A percentile compares a stretch with the other conserved stretches of the same genome.
These are phyloP conservation scores for Lingula anatina DNA, from an alignment of 2,888 invertebrate genomes.

Conservation along the genomic window DNA sequence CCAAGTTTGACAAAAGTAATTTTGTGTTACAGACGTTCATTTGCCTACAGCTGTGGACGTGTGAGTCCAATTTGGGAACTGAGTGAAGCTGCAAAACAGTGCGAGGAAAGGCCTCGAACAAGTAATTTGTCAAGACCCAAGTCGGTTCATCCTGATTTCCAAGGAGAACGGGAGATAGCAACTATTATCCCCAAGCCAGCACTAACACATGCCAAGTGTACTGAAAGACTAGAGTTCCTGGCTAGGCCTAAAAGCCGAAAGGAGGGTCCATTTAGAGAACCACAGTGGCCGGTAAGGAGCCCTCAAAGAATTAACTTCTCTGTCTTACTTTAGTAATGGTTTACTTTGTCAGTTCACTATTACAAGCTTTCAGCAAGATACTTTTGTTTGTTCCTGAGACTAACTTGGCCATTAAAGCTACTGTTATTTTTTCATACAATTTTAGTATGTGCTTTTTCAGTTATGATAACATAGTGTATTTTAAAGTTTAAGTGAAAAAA, in stretches of 20 bases:
- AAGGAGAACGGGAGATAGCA: conserved; percentile 22
- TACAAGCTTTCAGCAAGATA: not conserved
- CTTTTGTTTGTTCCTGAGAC: too few species aligned
- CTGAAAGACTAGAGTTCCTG: conserved; percentile 22
- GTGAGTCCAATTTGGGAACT: conserved; percentile 32
- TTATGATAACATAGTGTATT: not conserved
- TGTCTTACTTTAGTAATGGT: too few species aligned
- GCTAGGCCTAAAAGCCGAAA: conserved; percentile 29
- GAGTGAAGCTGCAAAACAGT: conserved; percentile 13
- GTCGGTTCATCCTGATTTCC: conserved; percentile 20
- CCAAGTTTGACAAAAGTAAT: not conserved
- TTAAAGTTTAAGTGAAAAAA: not conserved
- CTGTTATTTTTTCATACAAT: not conserved
- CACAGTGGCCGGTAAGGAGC: conserved; percentile 35
- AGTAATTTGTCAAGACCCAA: conserved; percentile 18
- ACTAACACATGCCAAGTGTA: conserved; percentile 15
- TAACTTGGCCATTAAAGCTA: too few species aligned
- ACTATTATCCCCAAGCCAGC: conserved; percentile 24
- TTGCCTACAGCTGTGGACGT: conserved; percentile 39
- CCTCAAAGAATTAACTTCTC: too few species aligned
- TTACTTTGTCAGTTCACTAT: conserved; percentile 1
- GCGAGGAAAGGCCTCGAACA: conserved; percentile 17
- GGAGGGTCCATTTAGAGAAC: conserved; percentile 34
- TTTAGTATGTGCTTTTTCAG: not conserved
- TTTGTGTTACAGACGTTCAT: conserved; percentile 22